Conservation (phyloP, 2,113 vertebrate genomes). For the Semicossyphus pulcher region DNA sequence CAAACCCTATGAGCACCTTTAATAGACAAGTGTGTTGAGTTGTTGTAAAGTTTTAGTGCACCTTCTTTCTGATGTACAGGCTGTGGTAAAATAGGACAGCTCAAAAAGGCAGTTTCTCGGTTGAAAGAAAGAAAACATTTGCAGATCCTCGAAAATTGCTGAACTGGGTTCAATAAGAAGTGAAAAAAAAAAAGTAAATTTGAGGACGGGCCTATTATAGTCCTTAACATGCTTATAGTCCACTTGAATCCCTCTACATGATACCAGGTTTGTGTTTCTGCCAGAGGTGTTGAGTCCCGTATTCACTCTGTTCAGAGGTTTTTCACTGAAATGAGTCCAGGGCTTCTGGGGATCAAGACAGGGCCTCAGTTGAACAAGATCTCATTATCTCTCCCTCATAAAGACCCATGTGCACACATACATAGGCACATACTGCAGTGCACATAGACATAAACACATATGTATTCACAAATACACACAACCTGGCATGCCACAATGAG, state of each 20-base stretch:
- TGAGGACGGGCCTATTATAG: constrained; percentile 23
- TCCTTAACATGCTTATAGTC: constrained; percentile 14
- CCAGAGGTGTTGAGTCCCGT: constrained; percentile 63
- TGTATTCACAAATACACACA: constrained; percentile 60
- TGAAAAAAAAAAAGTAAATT: too few species aligned
- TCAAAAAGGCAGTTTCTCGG: not conserved
- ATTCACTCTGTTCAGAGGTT: constrained; percentile 67
- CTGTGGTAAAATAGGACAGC: too few species aligned
- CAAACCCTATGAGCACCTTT: too few species aligned
- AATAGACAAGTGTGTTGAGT: too few species aligned
- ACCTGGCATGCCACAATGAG: constrained; percentile 54
- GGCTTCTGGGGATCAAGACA: constrained; percentile 82
- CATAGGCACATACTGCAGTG: not conserved
- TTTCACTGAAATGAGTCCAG: constrained; percentile 80
- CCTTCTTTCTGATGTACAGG: too few species aligned
- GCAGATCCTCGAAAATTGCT: not conserved
- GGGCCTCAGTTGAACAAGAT: constrained; percentile 78
- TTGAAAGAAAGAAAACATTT: not conserved
- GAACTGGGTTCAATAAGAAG: not conserved
- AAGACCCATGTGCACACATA: constrained; percentile 40
- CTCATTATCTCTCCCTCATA: constrained; percentile 78
- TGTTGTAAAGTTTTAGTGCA: too few species aligned
- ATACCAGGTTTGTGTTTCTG: constrained; percentile 57
- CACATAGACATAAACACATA: constrained; percentile 31
- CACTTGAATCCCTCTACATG: constrained; percentile 26